Conservation (phyloP, 2,113 vertebrate species). For the Apus apus region DNA sequence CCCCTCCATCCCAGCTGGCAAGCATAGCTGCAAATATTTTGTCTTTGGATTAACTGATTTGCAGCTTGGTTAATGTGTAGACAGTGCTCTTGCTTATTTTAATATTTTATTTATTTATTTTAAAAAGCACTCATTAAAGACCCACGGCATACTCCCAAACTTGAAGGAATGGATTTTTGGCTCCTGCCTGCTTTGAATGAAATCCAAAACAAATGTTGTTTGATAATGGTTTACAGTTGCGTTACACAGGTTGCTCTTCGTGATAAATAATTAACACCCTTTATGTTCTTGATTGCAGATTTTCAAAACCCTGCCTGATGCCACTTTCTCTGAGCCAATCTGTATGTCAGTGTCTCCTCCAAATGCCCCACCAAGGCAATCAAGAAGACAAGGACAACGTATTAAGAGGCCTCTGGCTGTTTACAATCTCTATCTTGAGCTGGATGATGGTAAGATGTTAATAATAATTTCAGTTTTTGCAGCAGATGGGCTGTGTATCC, state of each 20-base stretch:
- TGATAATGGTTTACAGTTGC: constrained; percentile 58
- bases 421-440: constrained; percentile 92
- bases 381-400: constrained; percentile 86
- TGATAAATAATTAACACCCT: constrained; percentile 67
- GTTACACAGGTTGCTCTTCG: constrained; percentile 50
- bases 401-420: constrained; percentile 92
- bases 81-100: constrained; percentile 51
- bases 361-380: constrained; percentile 89
- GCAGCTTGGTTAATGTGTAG: constrained; percentile 38
- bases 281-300: constrained; percentile 87
- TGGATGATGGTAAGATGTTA: constrained; percentile 88
- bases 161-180: constrained; percentile 65
- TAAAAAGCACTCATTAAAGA: constrained; percentile 38
- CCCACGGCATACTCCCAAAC: not conserved
- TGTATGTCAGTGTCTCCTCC: constrained; percentile 75
- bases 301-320: constrained; percentile 89
- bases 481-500: not conserved
- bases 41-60: constrained; percentile 30
- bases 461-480: constrained; percentile 2
- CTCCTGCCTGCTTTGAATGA: constrained; percentile 43
- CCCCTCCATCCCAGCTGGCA: not conserved
- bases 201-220: constrained; percentile 67
- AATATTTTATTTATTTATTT: constrained; percentile 37
- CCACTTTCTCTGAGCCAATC: constrained; percentile 73
- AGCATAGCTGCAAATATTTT: constrained; percentile 10